A percentile compares a stretch with the other conserved stretches of the same genome.
Conservation (phyloP, 2,113 vertebrate species). For the Lepisosteus osseus region DNA sequence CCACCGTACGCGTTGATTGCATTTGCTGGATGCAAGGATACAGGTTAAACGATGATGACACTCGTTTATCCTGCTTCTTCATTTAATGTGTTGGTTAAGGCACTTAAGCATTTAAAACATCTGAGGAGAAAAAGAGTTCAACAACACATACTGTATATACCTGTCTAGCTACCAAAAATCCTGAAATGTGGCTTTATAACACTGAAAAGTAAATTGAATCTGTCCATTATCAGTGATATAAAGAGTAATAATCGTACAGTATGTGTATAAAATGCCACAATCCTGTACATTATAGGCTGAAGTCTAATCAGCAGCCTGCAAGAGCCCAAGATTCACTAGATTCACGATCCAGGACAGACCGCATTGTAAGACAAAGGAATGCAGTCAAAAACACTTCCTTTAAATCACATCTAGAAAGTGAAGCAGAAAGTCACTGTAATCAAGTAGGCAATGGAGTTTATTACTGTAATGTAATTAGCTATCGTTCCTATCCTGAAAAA, state of each 20-base stretch:
- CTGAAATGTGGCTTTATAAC: too few relatives aligned
- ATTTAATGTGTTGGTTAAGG: too few relatives aligned
- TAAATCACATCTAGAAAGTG: neutral
- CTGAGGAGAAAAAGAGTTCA: too few relatives aligned
- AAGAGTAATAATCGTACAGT: conserved; percentile 26
- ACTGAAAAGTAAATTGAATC: too few relatives aligned
- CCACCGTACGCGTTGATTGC: too few relatives aligned
- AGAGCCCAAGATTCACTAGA: conserved; percentile 21
- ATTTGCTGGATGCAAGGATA: too few relatives aligned
- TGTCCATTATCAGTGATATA: too few relatives aligned
- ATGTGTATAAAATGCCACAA: conserved; percentile 51
- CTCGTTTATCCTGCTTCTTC: too few relatives aligned
- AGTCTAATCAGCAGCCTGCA: conserved; percentile 23
- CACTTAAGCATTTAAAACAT: too few relatives aligned
- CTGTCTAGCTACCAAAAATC: too few relatives aligned
- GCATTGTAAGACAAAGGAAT: conserved; percentile 21
- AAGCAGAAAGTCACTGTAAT: neutral
- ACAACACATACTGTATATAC: too few relatives aligned
- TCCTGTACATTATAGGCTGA: conserved; percentile 53
- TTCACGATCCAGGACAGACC: neutral
- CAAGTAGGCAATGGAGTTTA: neutral
- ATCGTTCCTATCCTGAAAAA: neutral
- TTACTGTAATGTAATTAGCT: conserved; percentile 6
- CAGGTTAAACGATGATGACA: too few relatives aligned
- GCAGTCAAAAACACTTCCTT: conserved; percentile 34